Base-by-base conservation (phyloP, 1,140 invertebrate species). In the Ips nitidus region DNA sequence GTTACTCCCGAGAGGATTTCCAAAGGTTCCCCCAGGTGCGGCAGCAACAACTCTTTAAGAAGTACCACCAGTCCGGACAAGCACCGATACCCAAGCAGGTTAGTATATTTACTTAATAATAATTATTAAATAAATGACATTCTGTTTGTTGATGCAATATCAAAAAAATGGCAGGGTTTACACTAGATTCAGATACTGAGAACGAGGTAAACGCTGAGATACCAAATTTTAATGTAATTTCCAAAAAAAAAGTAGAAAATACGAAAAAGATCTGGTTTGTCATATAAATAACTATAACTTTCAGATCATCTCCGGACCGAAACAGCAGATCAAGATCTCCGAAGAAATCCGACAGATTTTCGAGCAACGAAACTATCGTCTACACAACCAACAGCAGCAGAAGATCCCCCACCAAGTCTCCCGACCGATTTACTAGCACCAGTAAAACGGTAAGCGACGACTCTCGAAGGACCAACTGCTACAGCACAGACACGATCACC, bases 1-100 rank as follows among this genome's bases (percentile, higher is more conserved):
- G 84, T 87, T 52, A 85, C 81, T 64, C 84, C 86, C 6, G 81
- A 84, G 57, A 78, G 83, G 74, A 69, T 81, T 75, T 69, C 81
- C 74, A 65, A 81, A 80, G 74, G 82, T 38, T 83, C 84, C 52
- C 82, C 81, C 4, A 82, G 81, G 41, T 79, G 77, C 56, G 82
- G 77, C 36, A 79, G 77, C 69, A 73, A 76, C 7, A 77, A 60
- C 83, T 84, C 42, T 85, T 84, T 5, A 59, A 77, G 83, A 71
- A 85, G 84, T 64, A 84, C 82, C 71, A 77, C 81, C 4, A 86
- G 85, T 73, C 84, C 85, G 38, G 85, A 86, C 60, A 86, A 86
- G 74, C 79, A 71, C 45, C 68, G 64, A 41, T 68, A 70, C 64
- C 76, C 78, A 3, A 67, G 72, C 38, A 76, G 68, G 68, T 70